Evolutionary conservation across 2,113 vertebrate genomes (phyloP).

Genomic region (Pollimyrus isidori): DNA sequence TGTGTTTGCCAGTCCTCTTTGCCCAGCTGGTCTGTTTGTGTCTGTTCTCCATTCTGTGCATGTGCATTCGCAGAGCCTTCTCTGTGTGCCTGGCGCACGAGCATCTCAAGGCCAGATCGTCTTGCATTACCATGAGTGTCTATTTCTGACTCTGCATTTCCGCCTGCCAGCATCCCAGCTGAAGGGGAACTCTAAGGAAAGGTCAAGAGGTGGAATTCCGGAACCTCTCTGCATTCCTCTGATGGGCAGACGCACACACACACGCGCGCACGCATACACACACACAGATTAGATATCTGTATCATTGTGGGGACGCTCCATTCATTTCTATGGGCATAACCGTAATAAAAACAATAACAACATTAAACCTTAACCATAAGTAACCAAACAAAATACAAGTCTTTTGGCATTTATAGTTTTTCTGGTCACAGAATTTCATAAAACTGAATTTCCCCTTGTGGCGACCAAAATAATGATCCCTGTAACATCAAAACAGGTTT

Average conservation of each 20-base stretch:
- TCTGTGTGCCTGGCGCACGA: conserved; percentile 13
- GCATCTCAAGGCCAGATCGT: conserved; percentile 35
- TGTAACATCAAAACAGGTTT: not conserved
- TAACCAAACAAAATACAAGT: not conserved
- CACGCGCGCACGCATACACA: conserved; percentile 17
- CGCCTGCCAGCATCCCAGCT: conserved; percentile 50
- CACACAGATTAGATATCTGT: not conserved
- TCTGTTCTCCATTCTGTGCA: not conserved
- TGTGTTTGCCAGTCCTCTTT: not conserved
- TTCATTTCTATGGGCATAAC: not conserved
- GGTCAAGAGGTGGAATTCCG: conserved; percentile 66
- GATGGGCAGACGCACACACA: conserved; percentile 24
- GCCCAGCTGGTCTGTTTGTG: not conserved
- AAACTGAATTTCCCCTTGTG: not conserved
- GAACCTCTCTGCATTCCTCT: conserved; percentile 43
- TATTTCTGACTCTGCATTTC: conserved; percentile 56
- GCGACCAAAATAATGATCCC: not conserved
- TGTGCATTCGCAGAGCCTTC: not conserved
- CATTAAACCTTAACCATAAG: not conserved
- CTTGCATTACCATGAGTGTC: conserved; percentile 55
- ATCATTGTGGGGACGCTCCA: not conserved
- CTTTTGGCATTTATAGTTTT: not conserved
- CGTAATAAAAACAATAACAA: not conserved
- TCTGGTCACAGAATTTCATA: not conserved
- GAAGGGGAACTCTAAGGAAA: conserved; percentile 58